A percentile compares a stretch with the other conserved stretches of the same genome.
Evolutionary conservation across 2,797 vertebrate species (phyloP).

Genomic region (Thalassophryne amazonica): DNA sequence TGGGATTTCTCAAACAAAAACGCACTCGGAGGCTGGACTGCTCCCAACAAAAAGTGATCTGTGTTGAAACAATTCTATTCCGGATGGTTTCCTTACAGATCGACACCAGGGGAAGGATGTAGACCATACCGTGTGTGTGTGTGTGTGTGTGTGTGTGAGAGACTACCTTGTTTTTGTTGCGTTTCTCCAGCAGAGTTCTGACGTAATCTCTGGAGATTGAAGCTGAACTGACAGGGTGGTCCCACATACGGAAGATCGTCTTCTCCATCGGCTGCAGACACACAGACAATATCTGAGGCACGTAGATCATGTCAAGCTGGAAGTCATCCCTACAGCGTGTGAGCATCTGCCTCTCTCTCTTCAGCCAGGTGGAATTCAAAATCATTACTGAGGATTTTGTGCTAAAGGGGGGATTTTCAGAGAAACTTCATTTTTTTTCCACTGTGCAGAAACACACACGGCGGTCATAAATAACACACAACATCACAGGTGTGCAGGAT

Average conservation of each 20-base stretch:
- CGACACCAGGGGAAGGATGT: too few species aligned
- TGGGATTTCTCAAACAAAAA: too few species aligned
- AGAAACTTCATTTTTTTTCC: conserved; percentile 3
- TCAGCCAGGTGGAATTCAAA: conserved; percentile 31
- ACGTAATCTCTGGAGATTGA: conserved; percentile 74
- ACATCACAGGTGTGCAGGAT: conserved; percentile 1
- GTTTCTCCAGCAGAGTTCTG: conserved; percentile 64
- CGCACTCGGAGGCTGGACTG: too few species aligned
- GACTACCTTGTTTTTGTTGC: conserved; percentile 60
- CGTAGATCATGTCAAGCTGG: conserved; percentile 19
- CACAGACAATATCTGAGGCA: conserved; percentile 36
- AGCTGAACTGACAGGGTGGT: conserved; percentile 72
- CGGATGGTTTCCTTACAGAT: neutral
- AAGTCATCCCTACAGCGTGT: conserved; percentile 14
- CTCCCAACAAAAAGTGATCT: too few species aligned
- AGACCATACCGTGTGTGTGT: neutral
- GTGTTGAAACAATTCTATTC: too few species aligned
- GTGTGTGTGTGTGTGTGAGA: too few species aligned
- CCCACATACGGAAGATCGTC: conserved; percentile 77
- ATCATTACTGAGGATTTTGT: conserved; percentile 8
- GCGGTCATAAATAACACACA: conserved; percentile 1
- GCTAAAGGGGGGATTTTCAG: conserved; percentile 27
- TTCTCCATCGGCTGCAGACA: conserved; percentile 60
- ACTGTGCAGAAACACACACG: neutral
- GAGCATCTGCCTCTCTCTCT: conserved; percentile 49